Percentiles rank a stretch among this genome's conserved stretches.
phyloP scores from a whole-genome alignment of 2,797 vertebrate genomes.

The Gymnothorax reevesii region DNA sequence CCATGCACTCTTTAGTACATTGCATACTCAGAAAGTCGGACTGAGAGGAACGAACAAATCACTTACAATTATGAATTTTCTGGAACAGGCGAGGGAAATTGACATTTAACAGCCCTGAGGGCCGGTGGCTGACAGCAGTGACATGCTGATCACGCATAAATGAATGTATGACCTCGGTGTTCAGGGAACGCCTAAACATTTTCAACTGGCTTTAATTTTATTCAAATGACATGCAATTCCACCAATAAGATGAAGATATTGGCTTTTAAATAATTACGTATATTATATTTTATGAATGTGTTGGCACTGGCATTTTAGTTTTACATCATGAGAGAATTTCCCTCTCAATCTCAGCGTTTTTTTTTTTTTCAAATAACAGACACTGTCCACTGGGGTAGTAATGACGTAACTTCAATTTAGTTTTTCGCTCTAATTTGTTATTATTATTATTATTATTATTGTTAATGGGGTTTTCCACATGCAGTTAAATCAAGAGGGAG shows the following conservation, averaged over 20 bases:
- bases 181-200: background rate
- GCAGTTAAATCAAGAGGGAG: constrained; percentile 65
- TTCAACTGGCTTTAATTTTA: background rate
- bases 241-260: background rate
- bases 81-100: background rate
- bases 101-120: background rate
- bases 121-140: background rate
- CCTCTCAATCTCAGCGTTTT: no score
- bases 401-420: no score
- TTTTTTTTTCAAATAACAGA: no score
- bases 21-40: background rate
- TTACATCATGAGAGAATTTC: background rate
- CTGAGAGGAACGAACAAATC: background rate
- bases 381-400: no score
- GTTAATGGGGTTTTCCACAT: constrained; percentile 68
- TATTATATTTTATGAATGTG: constrained; percentile 29
- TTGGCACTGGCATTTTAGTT: constrained; percentile 42
- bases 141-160: background rate
- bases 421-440: constrained; percentile 57
- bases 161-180: background rate
- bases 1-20: background rate
- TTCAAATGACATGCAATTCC: background rate
- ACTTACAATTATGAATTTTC: background rate
- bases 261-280: background rate
- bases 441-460: constrained; percentile 56